Evolutionary conservation across 2,888 invertebrate species (phyloP).

Genomic region (Drosophila niveifrons): DNA sequence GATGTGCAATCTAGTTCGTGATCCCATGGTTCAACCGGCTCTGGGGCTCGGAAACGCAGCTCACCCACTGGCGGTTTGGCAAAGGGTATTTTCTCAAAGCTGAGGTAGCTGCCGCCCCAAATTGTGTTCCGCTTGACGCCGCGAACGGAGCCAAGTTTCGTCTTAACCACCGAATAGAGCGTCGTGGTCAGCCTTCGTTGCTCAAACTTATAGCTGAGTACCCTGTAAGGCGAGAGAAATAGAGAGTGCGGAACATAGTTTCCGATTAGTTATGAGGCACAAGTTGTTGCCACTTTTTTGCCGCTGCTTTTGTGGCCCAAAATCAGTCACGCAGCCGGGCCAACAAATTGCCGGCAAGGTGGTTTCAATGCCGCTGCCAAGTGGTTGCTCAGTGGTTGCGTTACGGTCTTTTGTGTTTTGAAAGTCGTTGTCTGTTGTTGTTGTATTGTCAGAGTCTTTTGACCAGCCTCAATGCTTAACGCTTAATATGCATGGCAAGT

Average conservation of each 20-base stretch:
- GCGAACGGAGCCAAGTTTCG: slow-evolving; percentile 82
- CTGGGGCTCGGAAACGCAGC: slow-evolving; percentile 85
- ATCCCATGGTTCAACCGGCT: slow-evolving; percentile 84
- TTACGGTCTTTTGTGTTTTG: slow-evolving; percentile 41
- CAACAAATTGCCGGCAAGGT: slow-evolving; percentile 43
- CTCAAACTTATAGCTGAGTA: slow-evolving; percentile 80
- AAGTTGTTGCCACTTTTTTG: slow-evolving; percentile 13
- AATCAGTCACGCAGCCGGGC: slow-evolving; percentile 43
- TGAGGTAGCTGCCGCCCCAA: slow-evolving; percentile 82
- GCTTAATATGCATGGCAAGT: slow-evolving; percentile 63
- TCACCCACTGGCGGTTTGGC: slow-evolving; percentile 84
- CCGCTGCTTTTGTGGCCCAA: slow-evolving; percentile 29
- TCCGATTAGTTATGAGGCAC: slow-evolving; percentile 20
- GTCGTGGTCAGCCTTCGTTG: slow-evolving; percentile 79
- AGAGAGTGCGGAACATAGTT: slow-evolving; percentile 5
- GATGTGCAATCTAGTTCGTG: slow-evolving; percentile 84
- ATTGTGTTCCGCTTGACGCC: slow-evolving; percentile 83
- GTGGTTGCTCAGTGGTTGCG: slow-evolving; percentile 23
- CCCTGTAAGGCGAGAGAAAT: slow-evolving; percentile 57
- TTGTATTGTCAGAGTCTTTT: slow-evolving; percentile 53
- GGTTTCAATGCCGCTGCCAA: slow-evolving; percentile 61
- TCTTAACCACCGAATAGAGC: slow-evolving; percentile 75
- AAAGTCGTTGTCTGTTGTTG: slow-evolving; percentile 46
- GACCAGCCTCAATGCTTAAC: slow-evolving; percentile 70
- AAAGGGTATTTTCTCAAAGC: slow-evolving; percentile 84